Evolutionary conservation across 1,140 invertebrate genomes (phyloP).

Genomic region (Drosophila repleta): DNA sequence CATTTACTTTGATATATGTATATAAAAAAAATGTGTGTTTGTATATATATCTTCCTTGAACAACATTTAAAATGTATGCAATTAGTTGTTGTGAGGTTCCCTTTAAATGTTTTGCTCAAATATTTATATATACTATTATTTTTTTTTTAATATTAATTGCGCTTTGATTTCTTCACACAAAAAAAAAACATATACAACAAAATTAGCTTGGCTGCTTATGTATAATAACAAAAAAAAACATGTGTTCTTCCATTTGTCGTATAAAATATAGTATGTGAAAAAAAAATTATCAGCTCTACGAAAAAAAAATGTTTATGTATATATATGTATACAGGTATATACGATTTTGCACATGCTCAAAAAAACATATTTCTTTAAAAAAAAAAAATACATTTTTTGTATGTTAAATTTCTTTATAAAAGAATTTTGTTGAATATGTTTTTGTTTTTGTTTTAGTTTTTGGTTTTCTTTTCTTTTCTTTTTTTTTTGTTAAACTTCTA

Average conservation of each 20-base stretch:
- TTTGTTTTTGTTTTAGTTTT: no score
- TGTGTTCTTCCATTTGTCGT: constrained; percentile 6
- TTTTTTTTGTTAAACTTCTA: constrained; percentile 23
- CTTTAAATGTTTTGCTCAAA: constrained; percentile 19
- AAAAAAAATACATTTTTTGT: constrained; percentile 50
- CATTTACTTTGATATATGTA: constrained; percentile 61
- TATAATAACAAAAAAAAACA: constrained; percentile 61
- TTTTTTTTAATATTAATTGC: constrained; percentile 54
- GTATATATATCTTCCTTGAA: constrained; percentile 56
- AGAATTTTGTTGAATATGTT: constrained; percentile 21
- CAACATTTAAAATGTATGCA: constrained; percentile 76
- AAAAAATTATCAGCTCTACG: constrained; percentile 60
- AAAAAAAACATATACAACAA: constrained; percentile 63
- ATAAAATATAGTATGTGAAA: constrained; percentile 43
- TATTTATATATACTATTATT: constrained; percentile 19
- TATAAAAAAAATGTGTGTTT: constrained; percentile 52
- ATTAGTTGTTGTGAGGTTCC: constrained; percentile 63
- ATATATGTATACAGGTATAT: constrained; percentile 10
- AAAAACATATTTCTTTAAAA: constrained; percentile 29
- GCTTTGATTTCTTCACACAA: constrained; percentile 37
- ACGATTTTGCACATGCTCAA: constrained; percentile 28
- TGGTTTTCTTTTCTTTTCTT: constrained; percentile 12
- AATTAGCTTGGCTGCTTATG: constrained; percentile 79
- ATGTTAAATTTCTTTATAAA: constrained; percentile 24
- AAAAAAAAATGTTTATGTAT: constrained; percentile 38